These are phyloP conservation scores for Rhagophthalmus giganteus DNA, from an alignment of 2,888 invertebrate species.

Conservation along the genomic window DNA sequence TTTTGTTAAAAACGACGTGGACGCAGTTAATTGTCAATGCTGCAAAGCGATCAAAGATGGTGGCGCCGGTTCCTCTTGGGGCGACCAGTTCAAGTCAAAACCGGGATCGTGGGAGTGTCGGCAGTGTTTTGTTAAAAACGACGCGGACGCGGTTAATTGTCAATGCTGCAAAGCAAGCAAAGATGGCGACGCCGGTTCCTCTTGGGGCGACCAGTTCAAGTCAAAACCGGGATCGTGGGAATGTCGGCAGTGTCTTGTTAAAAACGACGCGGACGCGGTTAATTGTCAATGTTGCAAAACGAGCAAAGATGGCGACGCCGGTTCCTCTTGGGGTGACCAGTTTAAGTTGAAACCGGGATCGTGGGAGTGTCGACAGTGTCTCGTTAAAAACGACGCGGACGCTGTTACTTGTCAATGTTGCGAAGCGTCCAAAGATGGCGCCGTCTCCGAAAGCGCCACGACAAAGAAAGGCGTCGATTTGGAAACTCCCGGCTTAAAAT, in stretches of 20 bases:
- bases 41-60: no score
- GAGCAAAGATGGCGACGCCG: not conserved
- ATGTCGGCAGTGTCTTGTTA: not conserved
- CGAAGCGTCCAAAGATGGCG: slow-evolving; percentile 55
- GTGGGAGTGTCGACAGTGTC: slow-evolving; percentile 60
- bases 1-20: no score
- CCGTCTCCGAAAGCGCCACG: slow-evolving; percentile 39
- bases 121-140: not conserved
- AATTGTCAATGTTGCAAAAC: not conserved
- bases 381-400: slow-evolving; percentile 54
- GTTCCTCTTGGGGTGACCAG: slow-evolving; percentile 44
- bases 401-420: slow-evolving; percentile 61
- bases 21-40: no score
- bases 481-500: slow-evolving; percentile 42
- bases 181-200: not conserved
- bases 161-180: not conserved
- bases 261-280: not conserved
- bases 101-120: not conserved
- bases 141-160: not conserved
- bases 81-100: slow-evolving; percentile 62
- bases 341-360: slow-evolving; percentile 62
- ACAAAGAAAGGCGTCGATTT: slow-evolving; percentile 38
- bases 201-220: slow-evolving; percentile 61
- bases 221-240: slow-evolving; percentile 48
- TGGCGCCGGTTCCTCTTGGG: no score